Evolutionary conservation across 2,888 invertebrate species (phyloP), one percentile per base, ranked within the genome.

Genomic region (Agrotis clavis): DNA sequence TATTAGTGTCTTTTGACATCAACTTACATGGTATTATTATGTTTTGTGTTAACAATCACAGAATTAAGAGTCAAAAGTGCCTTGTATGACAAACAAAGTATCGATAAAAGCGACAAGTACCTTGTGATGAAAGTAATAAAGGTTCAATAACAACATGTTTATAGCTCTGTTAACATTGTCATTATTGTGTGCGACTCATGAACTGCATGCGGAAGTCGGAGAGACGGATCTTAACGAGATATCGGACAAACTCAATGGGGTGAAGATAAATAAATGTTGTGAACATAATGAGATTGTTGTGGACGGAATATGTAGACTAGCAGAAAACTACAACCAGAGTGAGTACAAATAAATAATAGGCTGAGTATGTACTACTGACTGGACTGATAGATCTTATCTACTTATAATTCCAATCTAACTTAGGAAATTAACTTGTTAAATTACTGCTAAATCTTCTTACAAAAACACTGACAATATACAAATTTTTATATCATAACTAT

Each of bases 221-320:
- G 87, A 96, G 81, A 88, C 94, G 87, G 86, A 97, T 92, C 89
- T 96, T 86, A 92, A 97, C 91, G 89, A 96, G 88, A 71, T 97
- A 89, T 92, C 96, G 2, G 96, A 94, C 72, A 92, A 93, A 86
- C 92, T 94, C 57, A 92, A 96, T 82, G 91, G 94, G 25, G 94
- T 98, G 41, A 96, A 96, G 86, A 97, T 98, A 81, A 98, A 98
- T 90, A 98, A 98, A 96, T 98, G 98, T 90, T 98, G 98, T 92
- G 97, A 97, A 89, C 93, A 94, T 66, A 96, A 97, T 86, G 98
- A 98, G 91, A 93, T 98, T 69, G 97, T 97, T 90, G 95, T 98
- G 54, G 98, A 98, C 88, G 96, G 96, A 70, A 94, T 95, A 76
- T 98, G 98, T 91, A 97, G 97, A 87, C 94, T 97, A 88, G 96